Evolutionary conservation across 1,140 invertebrate genomes (phyloP), one percentile per base, ranked within the genome.

Genomic region (Drosophila ironensis): DNA sequence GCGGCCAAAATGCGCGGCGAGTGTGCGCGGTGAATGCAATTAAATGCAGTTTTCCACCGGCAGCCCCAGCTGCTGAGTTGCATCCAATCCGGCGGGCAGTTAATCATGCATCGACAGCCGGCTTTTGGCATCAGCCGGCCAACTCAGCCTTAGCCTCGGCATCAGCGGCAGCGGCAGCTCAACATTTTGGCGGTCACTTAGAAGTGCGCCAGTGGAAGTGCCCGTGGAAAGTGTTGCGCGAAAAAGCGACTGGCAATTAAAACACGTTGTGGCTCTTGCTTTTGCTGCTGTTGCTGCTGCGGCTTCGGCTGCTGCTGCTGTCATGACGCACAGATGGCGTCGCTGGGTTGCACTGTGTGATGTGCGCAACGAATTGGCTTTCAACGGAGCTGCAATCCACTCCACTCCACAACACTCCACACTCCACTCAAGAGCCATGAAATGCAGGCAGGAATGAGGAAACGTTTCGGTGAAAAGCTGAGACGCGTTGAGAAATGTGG

Each of bases 21-120:
- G 37, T 52, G n/a, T n/a, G n/a, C n/a, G 72, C 47, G 45, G 38
- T 53, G 72, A 78, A 69, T 78, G 77, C 77, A 82, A 82, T 82
- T 82, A 82, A 82, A 82, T 82, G 77, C 68, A 76, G 71, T 63
- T 63, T 63, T 56, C 41, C 7, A 41, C 17, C 45, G 19, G 69
- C 73, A 67, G 73, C 25, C 52, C 67, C 72, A 75, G 72, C 42
- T 69, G 71, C 61, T n/a, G 71, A 67, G 66, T 71, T 74, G 67
- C 67, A 72, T 77, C 52, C 53, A 74, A n/a, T 73, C 50, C 11
- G 60, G 63, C 67, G 77, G 59, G 80, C 80, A 78, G 80, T 86
- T 86, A 86, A 86, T 86, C 80, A 86, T 86, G 80, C 75, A 86
- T 80, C 80, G 80, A 86, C 80, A 86, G 82, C 80, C 59, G 56